Evolutionary conservation across 35 echinoderm and acorn worm genomes (phyloP), one percentile per base, ranked within the genome.

Genomic region (Ophiothrix spiculata): DNA sequence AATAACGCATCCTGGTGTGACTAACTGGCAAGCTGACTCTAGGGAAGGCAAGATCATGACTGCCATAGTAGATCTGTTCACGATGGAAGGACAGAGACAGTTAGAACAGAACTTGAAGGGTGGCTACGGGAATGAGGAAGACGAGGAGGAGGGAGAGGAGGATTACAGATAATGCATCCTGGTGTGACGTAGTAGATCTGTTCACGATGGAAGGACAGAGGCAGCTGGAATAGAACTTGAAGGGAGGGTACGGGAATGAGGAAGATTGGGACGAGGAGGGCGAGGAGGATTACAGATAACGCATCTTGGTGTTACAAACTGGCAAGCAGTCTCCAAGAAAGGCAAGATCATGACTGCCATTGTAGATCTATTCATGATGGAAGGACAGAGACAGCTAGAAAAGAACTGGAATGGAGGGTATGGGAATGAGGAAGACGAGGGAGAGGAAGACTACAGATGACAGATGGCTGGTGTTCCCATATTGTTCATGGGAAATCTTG

Each of bases 301-400:
- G n/a, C 80, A 91, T 32, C 95, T 91, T 56, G 95, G 95, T 36
- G 36, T 87, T 4, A 97, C 91, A 56, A 84, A 93, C 37, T 97
- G 95, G 95, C 74, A 79, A 34, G 80, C 83, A 33, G 75, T 40
- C 21, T 36, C 79, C 1, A 90, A 56, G 63, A 91, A 97, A 83
- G 95, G 95, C 11, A 83, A 82, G 16, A 93, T 97, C 8, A 97
- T 97, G 95, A 84, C 36, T 36, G 91, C 95, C 40, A 97, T 97
- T 42, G 86, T 92, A 38, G 95, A 97, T 39, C 75, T 97, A 34
- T 56, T 97, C 10, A 93, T 83, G 16, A 93, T 89, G 77, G 63
- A 93, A 31, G 86, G 60, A 69, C 60, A 75, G 14, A 25, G 36
- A 25, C 56, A 74, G 74, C 82, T 38, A 29, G 54, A 84, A 2